Conservation (phyloP, 2,113 vertebrate species). For the Excalfactoria chinensis region DNA sequence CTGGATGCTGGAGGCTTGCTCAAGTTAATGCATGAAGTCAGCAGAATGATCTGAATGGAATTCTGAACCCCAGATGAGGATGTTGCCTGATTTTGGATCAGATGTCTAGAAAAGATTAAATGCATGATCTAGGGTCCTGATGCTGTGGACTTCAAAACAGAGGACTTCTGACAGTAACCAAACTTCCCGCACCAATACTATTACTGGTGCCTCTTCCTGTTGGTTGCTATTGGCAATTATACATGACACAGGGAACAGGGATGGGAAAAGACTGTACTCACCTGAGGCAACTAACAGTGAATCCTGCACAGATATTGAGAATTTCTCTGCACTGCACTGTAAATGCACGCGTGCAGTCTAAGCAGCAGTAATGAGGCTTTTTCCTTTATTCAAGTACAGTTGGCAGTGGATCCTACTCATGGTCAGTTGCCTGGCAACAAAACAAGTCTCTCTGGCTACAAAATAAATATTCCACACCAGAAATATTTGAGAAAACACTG, state of each 20-base stretch:
- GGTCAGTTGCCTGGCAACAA: conserved; percentile 62
- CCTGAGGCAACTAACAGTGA: neutral
- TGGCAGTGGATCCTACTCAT: conserved; percentile 2
- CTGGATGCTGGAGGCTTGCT: neutral
- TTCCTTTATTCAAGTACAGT: conserved; percentile 6
- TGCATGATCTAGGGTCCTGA: neutral
- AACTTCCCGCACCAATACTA: neutral
- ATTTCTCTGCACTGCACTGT: neutral
- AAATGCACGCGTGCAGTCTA: neutral
- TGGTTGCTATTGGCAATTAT: neutral
- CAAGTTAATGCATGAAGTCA: accelerated
- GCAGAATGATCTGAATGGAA: neutral
- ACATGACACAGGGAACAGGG: neutral
- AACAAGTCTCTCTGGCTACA: conserved; percentile 66
- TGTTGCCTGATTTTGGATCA: neutral
- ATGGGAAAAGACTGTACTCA: neutral
- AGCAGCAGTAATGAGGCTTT: neutral
- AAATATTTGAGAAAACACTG: conserved; percentile 69
- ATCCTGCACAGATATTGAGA: neutral
- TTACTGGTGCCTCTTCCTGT: neutral
- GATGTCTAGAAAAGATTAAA: neutral
- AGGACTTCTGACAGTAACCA: neutral
- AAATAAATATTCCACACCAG: conserved; percentile 66
- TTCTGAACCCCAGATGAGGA: accelerated
- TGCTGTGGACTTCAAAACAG: neutral